Conservation (phyloP, 2,113 vertebrate species). For the Nasalis larvatus region DNA sequence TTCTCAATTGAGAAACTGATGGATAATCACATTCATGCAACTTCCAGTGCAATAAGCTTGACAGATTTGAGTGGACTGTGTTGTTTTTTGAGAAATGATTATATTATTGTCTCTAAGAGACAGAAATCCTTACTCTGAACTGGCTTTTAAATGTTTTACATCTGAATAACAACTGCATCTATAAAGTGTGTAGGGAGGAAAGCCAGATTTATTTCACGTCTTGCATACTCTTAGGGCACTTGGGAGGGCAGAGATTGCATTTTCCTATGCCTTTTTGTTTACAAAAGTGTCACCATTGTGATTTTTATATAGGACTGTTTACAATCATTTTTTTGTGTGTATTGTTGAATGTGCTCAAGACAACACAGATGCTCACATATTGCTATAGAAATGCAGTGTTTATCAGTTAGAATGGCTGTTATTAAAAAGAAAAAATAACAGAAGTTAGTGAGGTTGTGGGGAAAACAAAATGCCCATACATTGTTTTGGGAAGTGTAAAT, state of each 20-base stretch:
- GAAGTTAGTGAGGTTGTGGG: too few species aligned
- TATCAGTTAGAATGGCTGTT: not conserved
- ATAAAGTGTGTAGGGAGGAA: not conserved
- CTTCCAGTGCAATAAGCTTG: not conserved
- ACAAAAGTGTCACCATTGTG: not conserved
- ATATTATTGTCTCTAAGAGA: not conserved
- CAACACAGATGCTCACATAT: not conserved
- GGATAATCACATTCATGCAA: not conserved
- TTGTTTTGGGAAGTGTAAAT: too few species aligned
- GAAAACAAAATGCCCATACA: too few species aligned
- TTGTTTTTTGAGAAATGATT: slow-evolving; percentile 46
- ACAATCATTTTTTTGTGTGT: not conserved
- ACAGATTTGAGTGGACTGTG: not conserved
- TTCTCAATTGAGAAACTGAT: not conserved
- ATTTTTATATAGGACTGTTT: not conserved
- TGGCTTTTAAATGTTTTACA: slow-evolving; percentile 13
- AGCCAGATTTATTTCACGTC: not conserved
- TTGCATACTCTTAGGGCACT: not conserved
- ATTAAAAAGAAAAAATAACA: too few species aligned
- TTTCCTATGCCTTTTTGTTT: not conserved
- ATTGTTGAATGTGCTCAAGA: not conserved
- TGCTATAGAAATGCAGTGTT: not conserved
- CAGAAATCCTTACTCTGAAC: not conserved
- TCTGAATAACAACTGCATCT: not conserved
- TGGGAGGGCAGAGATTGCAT: not conserved